phyloP scores from a whole-genome alignment of 35 echinoderm and acorn worm genomes.

The Ophioderma brevispina region DNA sequence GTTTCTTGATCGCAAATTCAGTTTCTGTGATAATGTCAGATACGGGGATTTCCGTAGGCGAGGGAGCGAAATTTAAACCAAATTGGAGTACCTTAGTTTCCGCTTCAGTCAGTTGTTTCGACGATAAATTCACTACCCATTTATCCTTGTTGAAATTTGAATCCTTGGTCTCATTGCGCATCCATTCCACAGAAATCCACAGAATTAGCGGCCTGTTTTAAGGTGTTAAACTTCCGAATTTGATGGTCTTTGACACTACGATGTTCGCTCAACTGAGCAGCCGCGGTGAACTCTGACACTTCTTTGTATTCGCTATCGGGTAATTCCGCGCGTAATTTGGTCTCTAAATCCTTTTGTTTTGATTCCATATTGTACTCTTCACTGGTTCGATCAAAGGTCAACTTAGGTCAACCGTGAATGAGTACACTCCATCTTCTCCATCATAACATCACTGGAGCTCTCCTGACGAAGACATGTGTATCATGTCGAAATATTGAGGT shows the following conservation, averaged over 20 bases:
- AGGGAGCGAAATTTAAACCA: background rate
- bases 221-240: background rate
- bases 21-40: too few relatives aligned
- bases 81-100: background rate
- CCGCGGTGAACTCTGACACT: background rate
- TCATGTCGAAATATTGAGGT: too few relatives aligned
- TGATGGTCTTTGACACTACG: background rate
- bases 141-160: too few relatives aligned
- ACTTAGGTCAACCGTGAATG: too few relatives aligned
- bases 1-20: too few relatives aligned
- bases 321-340: background rate
- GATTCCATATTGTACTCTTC: too few relatives aligned
- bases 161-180: background rate
- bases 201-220: background rate
- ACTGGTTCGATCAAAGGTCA: too few relatives aligned
- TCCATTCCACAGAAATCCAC: background rate
- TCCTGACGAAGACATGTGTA: too few relatives aligned
- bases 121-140: background rate
- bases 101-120: background rate
- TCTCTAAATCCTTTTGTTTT: background rate
- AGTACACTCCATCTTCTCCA: too few relatives aligned
- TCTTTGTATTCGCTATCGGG: background rate
- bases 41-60: background rate
- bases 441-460: too few relatives aligned
- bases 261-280: background rate